Evolutionary conservation across 2,797 vertebrate species (phyloP), one percentile per base, ranked within the genome.

Genomic region (Poecilia picta): DNA sequence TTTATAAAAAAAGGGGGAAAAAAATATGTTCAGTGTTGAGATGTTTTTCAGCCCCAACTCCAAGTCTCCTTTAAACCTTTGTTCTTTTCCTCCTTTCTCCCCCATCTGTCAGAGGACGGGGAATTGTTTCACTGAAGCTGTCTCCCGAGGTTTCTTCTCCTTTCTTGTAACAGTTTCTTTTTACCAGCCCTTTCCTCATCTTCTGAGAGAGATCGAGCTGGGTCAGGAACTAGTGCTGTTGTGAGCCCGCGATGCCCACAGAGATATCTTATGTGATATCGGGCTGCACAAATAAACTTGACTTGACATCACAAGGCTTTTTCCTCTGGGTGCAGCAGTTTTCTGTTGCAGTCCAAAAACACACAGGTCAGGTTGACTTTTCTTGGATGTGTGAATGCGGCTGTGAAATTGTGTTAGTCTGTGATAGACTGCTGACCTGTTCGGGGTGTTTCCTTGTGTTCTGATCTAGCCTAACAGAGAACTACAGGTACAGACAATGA

Each of bases 271-370:
- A 85, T 83, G 83, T 88, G 83, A 89, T 89, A 85, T 71, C 55
- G 83, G 85, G 83, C 68, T 5, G 68, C 75, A 85, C 87, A 90
- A 90, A 90, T 89, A 91, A 92, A 92, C 88, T 85, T 86, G 88
- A 91, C 87, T 91, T 86, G 86, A 87, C 91, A 92, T 90, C 87
- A 87, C 84, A 87, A 86, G 85, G 81, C 36, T 85, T 89, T 76
- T 76, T 91, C 90, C 90, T 90, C 79, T 81, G 86, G 89, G 85
- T 81, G 72, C 83, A 77, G 81, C 36, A 43, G 71, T 72, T 85
- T 88, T 83, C 77, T 84, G 72, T 83, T 53, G 62, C 86, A 79
- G 76, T 72, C 74, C 85, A 74, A 83, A 91, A 82, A 85, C 83
- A 55, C 71, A 76, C 83, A 73, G 90, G 91, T 87, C 88, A 85